Base-by-base conservation (phyloP, 2,888 invertebrate species). In the Tethea ocularis region DNA sequence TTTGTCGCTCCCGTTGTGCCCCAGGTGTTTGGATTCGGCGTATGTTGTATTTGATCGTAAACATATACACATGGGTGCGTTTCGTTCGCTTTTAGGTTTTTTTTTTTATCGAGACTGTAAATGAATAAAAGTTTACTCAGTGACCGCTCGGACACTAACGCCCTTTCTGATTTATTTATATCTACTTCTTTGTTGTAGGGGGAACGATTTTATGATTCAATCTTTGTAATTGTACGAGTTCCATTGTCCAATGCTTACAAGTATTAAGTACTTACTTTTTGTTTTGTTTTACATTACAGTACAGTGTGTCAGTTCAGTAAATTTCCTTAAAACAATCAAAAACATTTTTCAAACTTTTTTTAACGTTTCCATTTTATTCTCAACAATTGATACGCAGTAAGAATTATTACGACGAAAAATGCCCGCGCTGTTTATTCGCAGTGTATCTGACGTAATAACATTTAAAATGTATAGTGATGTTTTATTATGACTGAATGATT, bases 171-270 rank as follows among this genome's bases (percentile, higher is more conserved):
- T 87, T 86, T 88, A 87, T 88, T 87, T 86, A 86, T 86, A 83
- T 74, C n/a, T n/a, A n/a, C n/a, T n/a, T n/a, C n/a, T n/a, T n/a
- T n/a, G n/a, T 73, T 61, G 67, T 60, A 72, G 77, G 77, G 84
- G 86, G 82, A 86, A 80, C 79, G 68, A 80, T 78, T 84, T 88
- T 86, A 87, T 86, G 83, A 88, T 87, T 88, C 84, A 86, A 89
- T 89, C 87, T 88, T 86, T 86, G 80, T 84, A 84, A 87, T 88
- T 85, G 83, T 79, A 67, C 69, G 69, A 72, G 73, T 62, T 64
- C 66, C 55, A 59, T 56, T 38, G 4, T n/a, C 15, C n/a, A 5
- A 38, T n/a, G n/a, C 38, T n/a, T 6, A 4, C n/a, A 38, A n/a
- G 3, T 15, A 36, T n/a, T 7, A n/a, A n/a, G n/a, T n/a, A n/a